These are phyloP conservation scores for Alexandromys fortis DNA, from an alignment of 2,113 vertebrate genomes.

Conservation along the genomic window DNA sequence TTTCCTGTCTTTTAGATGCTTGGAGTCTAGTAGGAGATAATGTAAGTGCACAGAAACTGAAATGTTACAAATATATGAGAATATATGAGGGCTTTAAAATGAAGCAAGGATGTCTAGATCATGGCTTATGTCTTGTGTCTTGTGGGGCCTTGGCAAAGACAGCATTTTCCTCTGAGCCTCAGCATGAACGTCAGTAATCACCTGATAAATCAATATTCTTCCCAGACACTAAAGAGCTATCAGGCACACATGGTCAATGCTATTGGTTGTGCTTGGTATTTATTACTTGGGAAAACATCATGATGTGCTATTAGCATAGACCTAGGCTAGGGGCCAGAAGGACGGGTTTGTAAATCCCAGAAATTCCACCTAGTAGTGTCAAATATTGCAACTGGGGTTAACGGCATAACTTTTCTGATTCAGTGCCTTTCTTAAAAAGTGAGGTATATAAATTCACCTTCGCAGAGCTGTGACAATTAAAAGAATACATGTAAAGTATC, in stretches of 20 bases:
- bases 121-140: not conserved
- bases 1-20: not conserved
- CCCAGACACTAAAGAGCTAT: not conserved
- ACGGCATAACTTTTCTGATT: not conserved
- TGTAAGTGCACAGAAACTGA: not conserved
- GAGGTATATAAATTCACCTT: not conserved
- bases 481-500: not conserved
- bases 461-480: conserved; percentile 7
- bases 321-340: not conserved
- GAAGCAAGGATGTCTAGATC: not conserved
- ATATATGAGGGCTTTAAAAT: not conserved
- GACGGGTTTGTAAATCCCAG: not conserved
- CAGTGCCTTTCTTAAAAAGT: not conserved
- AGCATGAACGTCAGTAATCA: not conserved
- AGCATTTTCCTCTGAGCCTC: not conserved
- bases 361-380: not conserved
- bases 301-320: not conserved
- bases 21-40: not conserved
- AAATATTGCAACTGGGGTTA: not conserved
- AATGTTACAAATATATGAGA: not conserved
- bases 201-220: conserved; percentile 31
- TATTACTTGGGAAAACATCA: not conserved
- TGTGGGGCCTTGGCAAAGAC: not conserved
- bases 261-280: not conserved
- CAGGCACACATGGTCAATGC: not conserved